Evolutionary conservation across 2,888 invertebrate species (phyloP).

Genomic region (Machimus atricapillus): DNA sequence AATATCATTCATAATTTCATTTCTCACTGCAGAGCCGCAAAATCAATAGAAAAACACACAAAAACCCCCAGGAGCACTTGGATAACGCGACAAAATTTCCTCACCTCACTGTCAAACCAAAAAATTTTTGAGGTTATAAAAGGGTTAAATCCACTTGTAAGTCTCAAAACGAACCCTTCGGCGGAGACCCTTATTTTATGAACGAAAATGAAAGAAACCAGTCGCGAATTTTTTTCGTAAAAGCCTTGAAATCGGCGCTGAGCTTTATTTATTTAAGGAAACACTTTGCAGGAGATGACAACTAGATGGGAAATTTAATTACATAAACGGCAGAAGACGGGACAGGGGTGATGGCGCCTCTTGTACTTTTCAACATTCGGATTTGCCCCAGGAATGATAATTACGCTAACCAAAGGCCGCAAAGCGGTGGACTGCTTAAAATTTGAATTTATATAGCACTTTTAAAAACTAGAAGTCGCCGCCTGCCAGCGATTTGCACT

Average conservation of each 20-base stretch:
- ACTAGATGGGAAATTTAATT: neutral
- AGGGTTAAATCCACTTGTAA: neutral
- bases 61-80: neutral
- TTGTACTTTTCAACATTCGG: neutral
- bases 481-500: conserved; percentile 49
- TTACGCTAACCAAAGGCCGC: neutral
- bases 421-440: neutral
- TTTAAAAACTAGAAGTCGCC: neutral
- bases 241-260: neutral
- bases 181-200: too few species aligned
- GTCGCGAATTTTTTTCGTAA: neutral
- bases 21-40: neutral
- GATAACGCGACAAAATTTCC: neutral
- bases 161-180: too few species aligned
- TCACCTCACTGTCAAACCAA: neutral
- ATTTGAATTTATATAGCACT: neutral
- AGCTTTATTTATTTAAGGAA: neutral
- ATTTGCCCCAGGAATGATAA: conserved; percentile 17
- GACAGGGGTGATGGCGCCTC: neutral
- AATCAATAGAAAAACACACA: neutral
- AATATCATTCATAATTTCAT: conserved; percentile 60
- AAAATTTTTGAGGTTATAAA: neutral
- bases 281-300: neutral
- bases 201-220: neutral
- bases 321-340: neutral